These are phyloP conservation scores for Zoanthus solanderi DNA, from an alignment of 92 coral and sea anemone species.

Conservation along the genomic window DNA sequence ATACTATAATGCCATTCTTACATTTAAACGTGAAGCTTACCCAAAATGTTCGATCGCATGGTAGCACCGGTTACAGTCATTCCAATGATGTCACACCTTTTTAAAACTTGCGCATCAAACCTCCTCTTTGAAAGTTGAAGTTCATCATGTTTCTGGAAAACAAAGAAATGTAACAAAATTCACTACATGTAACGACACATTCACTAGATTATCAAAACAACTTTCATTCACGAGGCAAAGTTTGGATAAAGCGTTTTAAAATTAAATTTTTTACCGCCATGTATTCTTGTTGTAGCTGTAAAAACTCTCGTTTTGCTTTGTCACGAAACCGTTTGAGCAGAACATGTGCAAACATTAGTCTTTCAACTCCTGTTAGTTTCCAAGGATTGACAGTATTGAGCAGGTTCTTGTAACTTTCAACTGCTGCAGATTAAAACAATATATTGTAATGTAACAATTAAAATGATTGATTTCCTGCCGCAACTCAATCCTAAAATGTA, in stretches of 20 bases:
- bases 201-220: background rate
- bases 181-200: too few species aligned
- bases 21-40: conserved; percentile 12
- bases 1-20: too few species aligned
- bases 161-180: too few species aligned
- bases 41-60: conserved; percentile 43
- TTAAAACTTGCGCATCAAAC: conserved; percentile 19
- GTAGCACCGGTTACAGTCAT: conserved; percentile 67
- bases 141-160: conserved; percentile 1
- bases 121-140: background rate
- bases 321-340: conserved; percentile 7
- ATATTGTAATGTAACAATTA: background rate
- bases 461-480: too few species aligned
- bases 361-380: conserved; percentile 1
- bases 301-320: conserved; percentile 20
- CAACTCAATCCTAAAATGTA: too few species aligned
- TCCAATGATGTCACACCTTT: conserved; percentile 43
- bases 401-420: background rate
- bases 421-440: background rate
- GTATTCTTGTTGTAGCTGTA: background rate
- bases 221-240: background rate
- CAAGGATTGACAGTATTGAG: conserved; percentile 24
- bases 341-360: conserved; percentile 12
- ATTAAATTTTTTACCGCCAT: background rate
- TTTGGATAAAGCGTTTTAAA: background rate